A percentile compares a stretch with the other conserved stretches of the same genome.
These are phyloP conservation scores for Nasonia vitripennis DNA, from an alignment of 1,140 invertebrate species.

Conservation along the genomic window DNA sequence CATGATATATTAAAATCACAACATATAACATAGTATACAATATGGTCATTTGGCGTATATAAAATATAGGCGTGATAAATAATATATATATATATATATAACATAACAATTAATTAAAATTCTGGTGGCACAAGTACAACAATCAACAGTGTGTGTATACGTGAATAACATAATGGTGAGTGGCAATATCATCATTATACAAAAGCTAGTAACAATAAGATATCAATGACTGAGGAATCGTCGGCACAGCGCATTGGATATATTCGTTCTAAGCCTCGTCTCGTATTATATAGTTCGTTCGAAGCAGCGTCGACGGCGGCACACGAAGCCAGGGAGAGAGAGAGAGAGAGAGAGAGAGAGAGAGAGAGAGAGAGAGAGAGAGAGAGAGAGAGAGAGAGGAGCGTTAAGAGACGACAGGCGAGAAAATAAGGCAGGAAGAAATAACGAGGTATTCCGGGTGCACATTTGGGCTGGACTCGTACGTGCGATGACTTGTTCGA, in stretches of 20 bases:
- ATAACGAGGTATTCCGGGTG: slow-evolving; percentile 14
- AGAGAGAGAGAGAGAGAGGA: background rate
- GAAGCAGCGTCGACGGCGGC: background rate
- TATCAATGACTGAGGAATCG: background rate
- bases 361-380: background rate
- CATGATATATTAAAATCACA: slow-evolving; percentile 66
- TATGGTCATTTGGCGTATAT: slow-evolving; percentile 54
- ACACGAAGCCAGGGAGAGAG: background rate
- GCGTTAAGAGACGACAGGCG: background rate
- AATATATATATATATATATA: background rate
- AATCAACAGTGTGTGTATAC: too few species aligned
- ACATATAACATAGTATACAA: slow-evolving; percentile 60
- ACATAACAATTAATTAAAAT: too few species aligned
- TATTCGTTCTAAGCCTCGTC: background rate
- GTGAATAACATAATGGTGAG: background rate
- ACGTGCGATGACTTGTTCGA: background rate
- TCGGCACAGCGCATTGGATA: background rate
- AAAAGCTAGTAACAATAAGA: background rate
- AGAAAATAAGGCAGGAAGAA: slow-evolving; percentile 13
- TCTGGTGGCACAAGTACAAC: too few species aligned
- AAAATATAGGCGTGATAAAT: background rate
- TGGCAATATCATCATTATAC: background rate
- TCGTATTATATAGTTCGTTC: background rate
- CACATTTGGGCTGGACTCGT: slow-evolving; percentile 21
- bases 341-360: background rate